Base-by-base conservation (phyloP, 2,797 vertebrate species). In the Sebastes miniatus region DNA sequence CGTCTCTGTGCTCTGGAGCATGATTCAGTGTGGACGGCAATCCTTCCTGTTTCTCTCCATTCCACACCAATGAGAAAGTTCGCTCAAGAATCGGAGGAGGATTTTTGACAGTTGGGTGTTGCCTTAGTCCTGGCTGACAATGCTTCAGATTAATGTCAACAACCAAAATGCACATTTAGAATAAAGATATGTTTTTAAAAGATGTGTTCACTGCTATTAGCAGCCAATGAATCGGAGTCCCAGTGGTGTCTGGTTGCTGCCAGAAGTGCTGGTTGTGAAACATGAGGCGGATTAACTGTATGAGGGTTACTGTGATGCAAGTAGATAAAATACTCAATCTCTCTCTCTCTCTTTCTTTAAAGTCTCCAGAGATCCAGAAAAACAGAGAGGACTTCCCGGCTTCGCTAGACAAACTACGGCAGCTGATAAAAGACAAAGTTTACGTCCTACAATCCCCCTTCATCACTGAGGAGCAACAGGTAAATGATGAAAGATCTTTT, bases 351-450 rank as follows among this genome's bases (percentile, higher is more conserved):
- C 8, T 75, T 12, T 82, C 62, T 79, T 66, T 36, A 1, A n/a
- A 92, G 89, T 47, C 54, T 81, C 22, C 82, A 69, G 74, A 76
- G 25, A 24, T 73, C 52, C 82, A 75, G 72, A 81, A 24, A 73
- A 52, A 59, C 69, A 39, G n/a, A 77, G 83, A 81, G 39, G 86
- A 81, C 29, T 27, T 81, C 24, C 77, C 86, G 34, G 80, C 83
- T 39, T 92, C 84, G 0, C 54, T 88, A 75, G 73, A 85, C n/a
- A 81, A 86, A 47, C 85, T 92, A 47, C 87, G 24, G 52, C 79
- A 90, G 79, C 88, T 90, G 56, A 87, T 90, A 73, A 81, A 91
- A 70, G 86, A 88, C 69, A 88, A 87, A 65, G 76, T 92, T 76
- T 25, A 80, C 50, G 8, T 89, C 76, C 81, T 92, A 3, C 82